phyloP scores from a whole-genome alignment of 2,113 vertebrate species.

The Apteryx owenii region DNA sequence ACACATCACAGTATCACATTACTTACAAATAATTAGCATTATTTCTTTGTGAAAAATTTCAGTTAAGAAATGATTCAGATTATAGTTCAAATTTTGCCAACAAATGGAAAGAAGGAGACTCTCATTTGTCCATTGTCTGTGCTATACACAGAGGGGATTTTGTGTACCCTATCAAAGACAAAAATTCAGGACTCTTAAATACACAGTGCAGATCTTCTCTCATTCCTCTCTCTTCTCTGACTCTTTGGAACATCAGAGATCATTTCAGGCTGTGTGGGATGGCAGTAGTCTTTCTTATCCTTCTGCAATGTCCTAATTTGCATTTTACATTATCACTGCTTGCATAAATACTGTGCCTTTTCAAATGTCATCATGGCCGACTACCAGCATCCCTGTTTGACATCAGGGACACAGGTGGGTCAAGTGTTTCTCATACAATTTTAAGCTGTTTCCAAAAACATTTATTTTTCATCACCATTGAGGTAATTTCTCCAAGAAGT shows the following conservation, averaged over 20 bases:
- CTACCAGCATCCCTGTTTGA: neutral
- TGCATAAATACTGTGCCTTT: neutral
- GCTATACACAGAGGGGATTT: neutral
- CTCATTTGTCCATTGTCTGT: neutral
- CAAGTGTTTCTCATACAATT: neutral
- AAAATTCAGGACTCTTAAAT: neutral
- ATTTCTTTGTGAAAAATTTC: neutral
- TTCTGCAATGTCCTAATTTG: neutral
- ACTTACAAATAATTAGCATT: neutral
- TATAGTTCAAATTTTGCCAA: neutral
- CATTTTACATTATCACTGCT: neutral
- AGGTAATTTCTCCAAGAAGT: neutral
- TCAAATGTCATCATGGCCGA: neutral
- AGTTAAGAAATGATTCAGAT: neutral
- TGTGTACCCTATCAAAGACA: neutral
- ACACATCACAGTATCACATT: neutral
- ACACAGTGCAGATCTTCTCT: neutral
- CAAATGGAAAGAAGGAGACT: neutral
- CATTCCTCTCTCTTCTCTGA: neutral
- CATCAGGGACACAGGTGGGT: neutral
- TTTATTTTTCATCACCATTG: neutral
- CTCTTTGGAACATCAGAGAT: neutral
- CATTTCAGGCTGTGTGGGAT: neutral
- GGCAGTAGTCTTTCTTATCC: neutral
- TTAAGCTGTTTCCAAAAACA: neutral